phyloP scores from a whole-genome alignment of 1,140 invertebrate species.

The Laupala kohalensis region DNA sequence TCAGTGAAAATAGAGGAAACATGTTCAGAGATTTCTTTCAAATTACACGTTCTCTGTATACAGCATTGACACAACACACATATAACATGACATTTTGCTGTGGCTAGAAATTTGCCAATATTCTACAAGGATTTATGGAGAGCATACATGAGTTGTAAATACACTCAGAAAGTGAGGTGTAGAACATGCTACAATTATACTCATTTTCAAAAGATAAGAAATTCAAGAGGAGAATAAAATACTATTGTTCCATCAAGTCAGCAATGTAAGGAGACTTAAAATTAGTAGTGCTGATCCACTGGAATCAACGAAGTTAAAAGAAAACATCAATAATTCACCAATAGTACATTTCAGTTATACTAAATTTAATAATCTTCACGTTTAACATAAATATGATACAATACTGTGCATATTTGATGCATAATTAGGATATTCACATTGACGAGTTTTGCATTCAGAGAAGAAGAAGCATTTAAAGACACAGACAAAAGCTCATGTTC shows the following conservation, averaged over 20 bases:
- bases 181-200: background rate
- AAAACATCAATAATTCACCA: background rate
- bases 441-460: background rate
- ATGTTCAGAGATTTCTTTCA: background rate
- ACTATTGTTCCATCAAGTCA: background rate
- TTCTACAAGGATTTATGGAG: background rate
- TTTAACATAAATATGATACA: background rate
- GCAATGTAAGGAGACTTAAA: background rate
- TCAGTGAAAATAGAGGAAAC: background rate
- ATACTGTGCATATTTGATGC: background rate
- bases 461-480: background rate
- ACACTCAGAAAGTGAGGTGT: background rate
- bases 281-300: background rate
- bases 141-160: background rate
- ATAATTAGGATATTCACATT: background rate
- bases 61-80: background rate
- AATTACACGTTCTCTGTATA: background rate
- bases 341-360: background rate
- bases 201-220: background rate
- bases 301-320: background rate
- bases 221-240: background rate
- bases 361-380: background rate
- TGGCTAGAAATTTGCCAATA: constrained; percentile 3
- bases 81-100: constrained; percentile 6
- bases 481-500: background rate